These are phyloP conservation scores for Onchidella celtica DNA, from an alignment of 2,888 invertebrate genomes.

Conservation along the genomic window DNA sequence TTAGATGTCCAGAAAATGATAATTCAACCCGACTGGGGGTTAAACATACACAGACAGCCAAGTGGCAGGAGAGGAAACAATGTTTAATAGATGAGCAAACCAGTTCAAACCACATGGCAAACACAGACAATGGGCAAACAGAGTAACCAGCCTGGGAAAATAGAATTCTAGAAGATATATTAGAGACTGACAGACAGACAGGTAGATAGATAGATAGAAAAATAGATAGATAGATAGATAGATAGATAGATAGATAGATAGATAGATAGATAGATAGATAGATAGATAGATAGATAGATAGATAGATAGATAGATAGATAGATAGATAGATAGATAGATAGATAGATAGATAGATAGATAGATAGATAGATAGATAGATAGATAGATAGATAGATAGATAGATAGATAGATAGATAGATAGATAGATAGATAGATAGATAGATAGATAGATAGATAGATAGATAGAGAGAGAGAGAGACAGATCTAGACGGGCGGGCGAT, in stretches of 20 bases:
- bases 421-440: constrained; percentile 25
- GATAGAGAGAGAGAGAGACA: constrained; percentile 1
- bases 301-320: constrained; percentile 28
- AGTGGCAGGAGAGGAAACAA: too few relatives aligned
- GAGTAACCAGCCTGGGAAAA: too few relatives aligned
- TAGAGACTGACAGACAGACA: background rate
- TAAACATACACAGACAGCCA: too few relatives aligned
- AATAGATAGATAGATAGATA: background rate
- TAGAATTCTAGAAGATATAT: too few relatives aligned
- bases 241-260: background rate
- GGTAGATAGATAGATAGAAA: background rate
- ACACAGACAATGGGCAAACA: too few relatives aligned
- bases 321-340: background rate
- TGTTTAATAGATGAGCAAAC: too few relatives aligned
- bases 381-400: background rate
- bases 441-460: constrained; percentile 1
- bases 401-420: constrained; percentile 29
- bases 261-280: background rate
- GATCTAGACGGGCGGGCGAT: too few relatives aligned
- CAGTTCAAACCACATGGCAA: too few relatives aligned
- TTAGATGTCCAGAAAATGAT: too few relatives aligned
- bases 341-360: background rate
- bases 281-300: constrained; percentile 15
- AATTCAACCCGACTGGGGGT: too few relatives aligned
- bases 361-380: background rate